Base-by-base conservation (phyloP, 2,113 vertebrate species). In the Balaeniceps rex region DNA sequence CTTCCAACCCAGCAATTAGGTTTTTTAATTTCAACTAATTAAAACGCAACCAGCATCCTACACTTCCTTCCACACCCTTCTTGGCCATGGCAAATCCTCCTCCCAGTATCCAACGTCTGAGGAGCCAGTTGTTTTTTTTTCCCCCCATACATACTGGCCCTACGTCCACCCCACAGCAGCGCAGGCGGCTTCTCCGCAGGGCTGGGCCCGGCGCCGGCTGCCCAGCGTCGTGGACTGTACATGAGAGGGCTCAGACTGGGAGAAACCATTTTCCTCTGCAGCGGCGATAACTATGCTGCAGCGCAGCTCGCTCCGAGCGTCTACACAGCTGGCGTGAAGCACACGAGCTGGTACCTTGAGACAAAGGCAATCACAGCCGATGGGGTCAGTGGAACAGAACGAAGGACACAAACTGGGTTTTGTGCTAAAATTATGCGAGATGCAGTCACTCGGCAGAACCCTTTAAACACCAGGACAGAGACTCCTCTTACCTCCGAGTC, bases 401-500 rank as follows among this genome's bases (percentile, higher is more conserved):
- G 7, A 90, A 64, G 63, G 52, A 42, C 65, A 52, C 52, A 33
- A 40, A 46, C 6, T 22, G 90, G 58, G 65, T 19, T 60, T 38
- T 82, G 58, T 40, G 33, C 71, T 68, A 57, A 47, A 65, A 63
- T 44, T 14, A 52, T 1, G 4, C 1, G 5, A 40, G 24, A 61
- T 10, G 47, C 74, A 86, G 87, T 64, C 75, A 4, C 79, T 34
- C 4, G 5, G 51, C 57, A 68, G 31, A 47, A 33, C 19, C 47
- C 64, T 33, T 7, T 3, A 14, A 57, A 7, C 14, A 4, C 11
- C 49, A 51, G 66, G 64, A 47, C 42, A n/a, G 58, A 34, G 40
- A 5, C 6, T 12, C 26, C 40, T 93, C 98, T 98, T 58, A 99
- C 99, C 99, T 99, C 99, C 1, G 99, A 99, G 77, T 99, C 98